Evolutionary conservation across 2,888 invertebrate species (phyloP).

Genomic region (Limnephilus auricula): DNA sequence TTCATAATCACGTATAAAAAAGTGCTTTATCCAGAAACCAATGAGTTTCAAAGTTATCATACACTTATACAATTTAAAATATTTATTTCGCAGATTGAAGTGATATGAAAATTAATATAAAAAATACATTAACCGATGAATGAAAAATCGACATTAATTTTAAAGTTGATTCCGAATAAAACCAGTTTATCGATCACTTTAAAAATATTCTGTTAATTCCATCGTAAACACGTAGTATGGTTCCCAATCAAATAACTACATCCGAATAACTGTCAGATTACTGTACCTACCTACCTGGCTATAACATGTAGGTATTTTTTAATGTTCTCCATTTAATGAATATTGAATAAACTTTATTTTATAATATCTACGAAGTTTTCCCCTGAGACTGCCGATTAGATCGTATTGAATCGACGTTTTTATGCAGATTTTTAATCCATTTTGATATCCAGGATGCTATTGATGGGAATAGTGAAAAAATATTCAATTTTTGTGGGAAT

Average conservation of each 20-base stretch:
- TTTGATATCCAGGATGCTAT: background rate
- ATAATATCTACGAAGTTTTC: background rate
- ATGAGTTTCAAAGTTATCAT: background rate
- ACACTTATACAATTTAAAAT: background rate
- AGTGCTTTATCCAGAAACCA: background rate
- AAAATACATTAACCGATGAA: background rate
- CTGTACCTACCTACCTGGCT: background rate
- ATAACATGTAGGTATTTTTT: background rate
- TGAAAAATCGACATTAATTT: background rate
- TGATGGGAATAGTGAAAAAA: too few relatives aligned
- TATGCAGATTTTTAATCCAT: background rate
- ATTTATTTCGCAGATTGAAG: background rate
- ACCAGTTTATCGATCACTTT: background rate
- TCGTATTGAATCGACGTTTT: background rate
- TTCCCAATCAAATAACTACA: background rate
- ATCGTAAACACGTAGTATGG: background rate
- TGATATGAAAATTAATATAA: background rate
- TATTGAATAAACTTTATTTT: background rate
- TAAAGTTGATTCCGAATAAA: background rate
- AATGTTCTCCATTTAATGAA: background rate
- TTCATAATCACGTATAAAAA: background rate
- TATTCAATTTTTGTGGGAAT: too few relatives aligned
- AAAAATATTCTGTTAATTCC: background rate
- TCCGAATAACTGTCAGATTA: conserved; percentile 8
- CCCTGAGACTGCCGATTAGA: background rate